These are phyloP conservation scores for Mythimna vitellina DNA, from an alignment of 2,888 invertebrate genomes.

Conservation along the genomic window DNA sequence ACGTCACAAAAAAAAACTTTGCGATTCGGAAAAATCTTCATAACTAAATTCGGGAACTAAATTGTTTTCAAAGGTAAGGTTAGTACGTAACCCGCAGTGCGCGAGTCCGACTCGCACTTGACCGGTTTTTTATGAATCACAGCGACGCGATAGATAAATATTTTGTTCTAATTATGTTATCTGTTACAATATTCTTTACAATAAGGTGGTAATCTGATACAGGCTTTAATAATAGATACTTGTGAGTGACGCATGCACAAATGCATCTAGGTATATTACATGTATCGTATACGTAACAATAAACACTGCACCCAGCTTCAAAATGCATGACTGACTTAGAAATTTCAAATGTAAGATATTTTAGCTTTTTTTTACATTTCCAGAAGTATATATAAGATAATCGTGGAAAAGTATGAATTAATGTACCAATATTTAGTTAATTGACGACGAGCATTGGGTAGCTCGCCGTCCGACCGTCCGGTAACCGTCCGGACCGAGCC, in stretches of 20 bases:
- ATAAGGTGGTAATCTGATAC: constrained; percentile 44
- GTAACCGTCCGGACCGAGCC: too few species aligned
- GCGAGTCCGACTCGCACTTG: too few species aligned
- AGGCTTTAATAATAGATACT: constrained; percentile 38
- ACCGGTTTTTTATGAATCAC: constrained; percentile 36
- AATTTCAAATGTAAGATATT: constrained; percentile 16
- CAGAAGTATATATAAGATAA: constrained; percentile 11
- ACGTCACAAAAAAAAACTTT: too few species aligned
- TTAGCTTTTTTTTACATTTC: constrained; percentile 26
- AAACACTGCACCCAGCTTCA: constrained; percentile 40
- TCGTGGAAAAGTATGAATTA: constrained; percentile 3
- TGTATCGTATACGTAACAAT: constrained; percentile 25
- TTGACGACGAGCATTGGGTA: too few species aligned
- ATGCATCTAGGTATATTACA: constrained; percentile 15
- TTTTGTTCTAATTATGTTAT: constrained; percentile 33
- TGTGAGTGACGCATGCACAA: constrained; percentile 11
- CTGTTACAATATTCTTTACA: constrained; percentile 19
- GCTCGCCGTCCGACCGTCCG: too few species aligned
- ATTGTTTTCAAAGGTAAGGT: too few species aligned
- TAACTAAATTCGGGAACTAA: too few species aligned
- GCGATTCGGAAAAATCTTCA: too few species aligned
- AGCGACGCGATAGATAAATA: background rate
- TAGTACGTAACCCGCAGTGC: too few species aligned
- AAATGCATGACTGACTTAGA: constrained; percentile 40
- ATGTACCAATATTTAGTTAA: constrained; percentile 31